Evolutionary conservation across 1,140 invertebrate genomes (phyloP), one percentile per base, ranked within the genome.

Genomic region (Drosophila athabasca): DNA sequence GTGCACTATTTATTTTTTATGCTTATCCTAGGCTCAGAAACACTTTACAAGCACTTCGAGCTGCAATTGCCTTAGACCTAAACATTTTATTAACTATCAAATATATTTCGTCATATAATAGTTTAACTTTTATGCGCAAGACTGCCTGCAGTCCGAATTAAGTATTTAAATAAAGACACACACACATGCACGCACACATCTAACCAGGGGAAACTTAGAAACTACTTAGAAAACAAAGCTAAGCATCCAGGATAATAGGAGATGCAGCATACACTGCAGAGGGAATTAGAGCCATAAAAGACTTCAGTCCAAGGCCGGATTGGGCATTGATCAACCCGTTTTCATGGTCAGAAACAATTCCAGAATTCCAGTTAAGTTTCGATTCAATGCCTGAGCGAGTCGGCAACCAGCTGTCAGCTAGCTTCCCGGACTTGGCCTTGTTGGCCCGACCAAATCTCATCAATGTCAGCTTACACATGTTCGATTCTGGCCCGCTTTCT

Each of bases 391-490:
- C 54, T 43, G 8, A 15, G 46, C 29, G 19, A 31, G 44, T n/a
- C 3, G 15, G 17, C 11, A 50, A n/a, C 35, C 59, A 58, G 29
- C 58, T 61, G 62, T 58, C 76, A 77, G 17, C 70, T 41, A 57
- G 17, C 45, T 29, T 45, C 24, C 17, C 26, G 35, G 31, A 67
- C 39, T 24, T 13, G 13, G 17, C 26, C 35, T 31, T n/a, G 15
- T 64, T 9, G 15, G 15, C n/a, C 59, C 49, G 5, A 22, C 55
- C 60, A 84, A 81, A 85, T 87, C 77, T 67, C 82, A 87, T 85
- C 74, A 82, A 71, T 72, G 82, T 87, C 83, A 82, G 70, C 74
- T 85, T 71, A 62, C 55, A 52, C 73, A 73, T 67, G 66, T 57
- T 61, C 49, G 24, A 15, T 67, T 44, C 51, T 19, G 35, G 45